Evolutionary conservation across 2,797 vertebrate species (phyloP).

Genomic region (Uromys caudimaculatus): DNA sequence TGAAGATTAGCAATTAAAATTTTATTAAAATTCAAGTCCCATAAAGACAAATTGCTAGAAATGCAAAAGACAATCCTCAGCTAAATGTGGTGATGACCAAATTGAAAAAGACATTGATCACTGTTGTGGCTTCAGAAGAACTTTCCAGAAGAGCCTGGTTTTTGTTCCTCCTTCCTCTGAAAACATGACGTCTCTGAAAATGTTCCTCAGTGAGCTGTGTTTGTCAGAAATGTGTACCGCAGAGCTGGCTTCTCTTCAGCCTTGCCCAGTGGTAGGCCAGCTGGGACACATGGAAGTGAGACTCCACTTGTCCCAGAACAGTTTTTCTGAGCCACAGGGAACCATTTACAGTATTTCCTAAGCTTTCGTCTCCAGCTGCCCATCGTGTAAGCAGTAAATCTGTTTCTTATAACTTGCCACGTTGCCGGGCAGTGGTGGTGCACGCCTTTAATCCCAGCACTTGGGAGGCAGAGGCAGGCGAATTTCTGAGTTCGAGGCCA

Average conservation of each 20-base stretch:
- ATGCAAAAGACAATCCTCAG: neutral
- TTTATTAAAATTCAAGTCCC: neutral
- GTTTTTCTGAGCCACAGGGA: neutral
- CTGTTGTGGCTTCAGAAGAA: neutral
- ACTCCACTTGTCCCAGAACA: neutral
- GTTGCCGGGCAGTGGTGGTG: no score
- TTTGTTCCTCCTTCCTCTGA: neutral
- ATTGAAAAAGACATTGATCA: neutral
- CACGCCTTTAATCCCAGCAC: no score
- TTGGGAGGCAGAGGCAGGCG: no score
- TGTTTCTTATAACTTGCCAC: neutral
- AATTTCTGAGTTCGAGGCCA: no score
- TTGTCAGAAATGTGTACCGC: neutral
- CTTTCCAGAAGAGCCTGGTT: neutral
- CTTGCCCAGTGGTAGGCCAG: neutral
- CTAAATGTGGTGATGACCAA: neutral
- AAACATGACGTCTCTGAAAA: neutral
- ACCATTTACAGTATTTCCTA: neutral
- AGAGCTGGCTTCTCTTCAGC: neutral
- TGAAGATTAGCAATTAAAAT: neutral
- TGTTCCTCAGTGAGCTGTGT: neutral
- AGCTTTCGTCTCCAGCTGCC: neutral
- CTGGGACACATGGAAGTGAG: neutral
- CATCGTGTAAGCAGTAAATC: neutral
- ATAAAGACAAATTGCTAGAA: conserved; percentile 41